A percentile compares a stretch with the other conserved stretches of the same genome.
phyloP scores from a whole-genome alignment of 2,113 vertebrate species.

The Synchiropus splendidus region DNA sequence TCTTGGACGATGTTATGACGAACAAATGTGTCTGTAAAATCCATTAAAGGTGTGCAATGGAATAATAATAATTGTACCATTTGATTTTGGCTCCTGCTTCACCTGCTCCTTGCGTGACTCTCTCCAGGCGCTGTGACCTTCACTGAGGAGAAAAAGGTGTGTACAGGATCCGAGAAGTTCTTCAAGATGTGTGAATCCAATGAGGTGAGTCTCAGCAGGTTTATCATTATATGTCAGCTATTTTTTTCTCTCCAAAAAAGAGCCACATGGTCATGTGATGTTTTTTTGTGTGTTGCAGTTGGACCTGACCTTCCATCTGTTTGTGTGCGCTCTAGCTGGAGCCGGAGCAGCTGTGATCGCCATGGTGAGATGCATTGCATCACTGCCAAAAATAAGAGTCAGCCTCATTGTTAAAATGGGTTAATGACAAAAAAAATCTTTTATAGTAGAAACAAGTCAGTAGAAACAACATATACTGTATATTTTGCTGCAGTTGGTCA shows the following conservation, averaged over 20 bases:
- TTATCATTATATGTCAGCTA: no score
- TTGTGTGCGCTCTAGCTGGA: constrained; percentile 91
- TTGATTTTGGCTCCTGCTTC: no score
- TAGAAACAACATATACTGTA: no score
- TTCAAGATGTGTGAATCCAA: constrained; percentile 91
- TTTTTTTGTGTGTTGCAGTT: constrained; percentile 67
- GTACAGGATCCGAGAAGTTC: constrained; percentile 84
- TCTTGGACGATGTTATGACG: no score
- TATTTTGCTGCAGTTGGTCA: no score
- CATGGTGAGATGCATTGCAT: constrained; percentile 75
- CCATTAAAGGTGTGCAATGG: no score
- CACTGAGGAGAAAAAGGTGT: constrained; percentile 86
- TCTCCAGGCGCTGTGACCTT: constrained; percentile 81
- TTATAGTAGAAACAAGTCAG: no score
- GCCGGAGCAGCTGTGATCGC: constrained; percentile 94
- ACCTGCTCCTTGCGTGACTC: no score
- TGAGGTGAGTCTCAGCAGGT: constrained; percentile 71
- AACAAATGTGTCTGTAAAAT: no score
- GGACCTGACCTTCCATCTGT: constrained; percentile 98
- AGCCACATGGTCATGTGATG: background rate
- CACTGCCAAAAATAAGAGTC: no score
- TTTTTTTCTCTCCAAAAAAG: background rate
- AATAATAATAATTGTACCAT: no score
- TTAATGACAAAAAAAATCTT: background rate
- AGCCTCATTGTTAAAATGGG: no score